Conservation (phyloP, 2,888 invertebrate species). For the Acleris sparsana region DNA sequence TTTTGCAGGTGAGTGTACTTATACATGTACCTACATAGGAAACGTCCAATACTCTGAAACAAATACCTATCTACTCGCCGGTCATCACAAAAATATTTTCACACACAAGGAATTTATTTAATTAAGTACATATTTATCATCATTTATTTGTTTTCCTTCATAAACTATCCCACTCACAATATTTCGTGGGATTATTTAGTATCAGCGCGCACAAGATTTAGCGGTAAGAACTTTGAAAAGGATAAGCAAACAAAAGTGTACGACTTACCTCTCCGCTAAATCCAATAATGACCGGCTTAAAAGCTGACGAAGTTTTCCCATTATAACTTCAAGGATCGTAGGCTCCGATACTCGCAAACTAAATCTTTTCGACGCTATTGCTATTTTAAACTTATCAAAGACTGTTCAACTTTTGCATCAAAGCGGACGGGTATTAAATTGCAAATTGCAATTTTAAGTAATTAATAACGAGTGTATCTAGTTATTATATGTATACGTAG, state of each 20-base stretch:
- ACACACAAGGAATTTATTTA: too few species aligned
- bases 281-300: constrained; percentile 33
- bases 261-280: constrained; percentile 11
- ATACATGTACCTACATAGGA: too few species aligned
- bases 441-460: neutral
- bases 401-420: neutral
- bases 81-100: too few species aligned
- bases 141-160: too few species aligned
- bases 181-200: neutral
- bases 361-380: constrained; percentile 30
- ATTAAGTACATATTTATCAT: too few species aligned
- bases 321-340: constrained; percentile 37
- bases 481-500: too few species aligned
- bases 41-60: too few species aligned
- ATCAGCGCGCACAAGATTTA: neutral
- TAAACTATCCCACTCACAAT: too few species aligned
- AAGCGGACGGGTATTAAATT: neutral
- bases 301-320: constrained; percentile 38
- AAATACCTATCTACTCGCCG: too few species aligned
- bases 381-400: constrained; percentile 27
- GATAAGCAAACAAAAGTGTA: constrained; percentile 19
- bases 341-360: constrained; percentile 32
- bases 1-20: too few species aligned
- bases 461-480: neutral
- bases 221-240: constrained; percentile 2